Percentiles rank a stretch among this genome's conserved stretches.
Conservation (phyloP, 2,888 invertebrate species). For the Aspidiotus rigidus region DNA sequence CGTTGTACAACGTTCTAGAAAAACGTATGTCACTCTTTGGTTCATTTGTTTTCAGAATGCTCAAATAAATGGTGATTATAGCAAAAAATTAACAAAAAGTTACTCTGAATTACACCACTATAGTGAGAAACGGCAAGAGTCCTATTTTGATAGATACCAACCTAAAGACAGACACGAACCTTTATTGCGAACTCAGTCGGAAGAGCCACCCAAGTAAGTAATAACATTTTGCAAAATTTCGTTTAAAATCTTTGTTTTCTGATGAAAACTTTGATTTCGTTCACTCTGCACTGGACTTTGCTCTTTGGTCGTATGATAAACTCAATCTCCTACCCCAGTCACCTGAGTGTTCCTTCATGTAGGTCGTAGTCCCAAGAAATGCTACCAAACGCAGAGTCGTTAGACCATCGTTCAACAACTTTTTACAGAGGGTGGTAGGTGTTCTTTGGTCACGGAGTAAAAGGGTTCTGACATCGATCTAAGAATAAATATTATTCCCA, state of each 20-base stretch:
- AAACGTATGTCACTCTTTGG: not conserved
- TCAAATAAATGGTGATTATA: constrained; percentile 68
- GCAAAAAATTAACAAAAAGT: constrained; percentile 72
- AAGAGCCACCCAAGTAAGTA: constrained; percentile 52
- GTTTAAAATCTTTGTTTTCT: not conserved
- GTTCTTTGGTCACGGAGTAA: too few relatives aligned
- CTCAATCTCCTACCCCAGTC: too few relatives aligned
- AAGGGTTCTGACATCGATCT: too few relatives aligned
- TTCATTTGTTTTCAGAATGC: constrained; percentile 55
- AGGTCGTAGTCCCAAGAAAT: too few relatives aligned
- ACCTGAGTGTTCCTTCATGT: too few relatives aligned
- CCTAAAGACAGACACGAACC: constrained; percentile 56
- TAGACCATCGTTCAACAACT: too few relatives aligned
- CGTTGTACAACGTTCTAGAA: too few relatives aligned
- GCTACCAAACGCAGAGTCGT: too few relatives aligned
- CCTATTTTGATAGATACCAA: constrained; percentile 39
- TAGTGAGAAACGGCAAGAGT: constrained; percentile 44
- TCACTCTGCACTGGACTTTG: too few relatives aligned
- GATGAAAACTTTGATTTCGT: too few relatives aligned
- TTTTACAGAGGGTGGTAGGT: too few relatives aligned
- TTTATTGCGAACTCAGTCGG: constrained; percentile 72
- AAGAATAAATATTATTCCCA: not conserved
- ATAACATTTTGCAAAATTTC: not conserved
- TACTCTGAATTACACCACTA: constrained; percentile 59
- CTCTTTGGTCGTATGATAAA: too few relatives aligned